Conservation (phyloP, 2,888 invertebrate species). For the Lithophane semibrunnea region DNA sequence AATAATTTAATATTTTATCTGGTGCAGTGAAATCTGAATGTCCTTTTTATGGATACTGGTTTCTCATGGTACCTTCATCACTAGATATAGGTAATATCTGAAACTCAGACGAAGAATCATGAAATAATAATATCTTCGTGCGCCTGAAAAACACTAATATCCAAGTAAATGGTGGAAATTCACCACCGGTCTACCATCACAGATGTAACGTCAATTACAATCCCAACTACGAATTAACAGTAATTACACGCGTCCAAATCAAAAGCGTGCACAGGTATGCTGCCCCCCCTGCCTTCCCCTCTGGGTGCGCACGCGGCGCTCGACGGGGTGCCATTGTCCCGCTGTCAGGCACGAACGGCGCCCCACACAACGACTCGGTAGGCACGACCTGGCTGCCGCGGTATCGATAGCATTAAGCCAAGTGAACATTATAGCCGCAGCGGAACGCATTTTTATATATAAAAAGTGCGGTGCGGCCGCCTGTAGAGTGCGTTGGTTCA, state of each 20-base stretch:
- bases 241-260: slow-evolving; percentile 50
- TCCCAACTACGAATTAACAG: slow-evolving; percentile 48
- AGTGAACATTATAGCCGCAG: background rate
- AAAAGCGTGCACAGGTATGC: slow-evolving; percentile 50
- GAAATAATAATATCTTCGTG: background rate
- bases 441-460: too few species aligned
- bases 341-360: slow-evolving; percentile 79
- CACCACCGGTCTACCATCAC: background rate
- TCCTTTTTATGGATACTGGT: background rate
- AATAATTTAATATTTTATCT: slow-evolving; percentile 34
- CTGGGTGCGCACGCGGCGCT: slow-evolving; percentile 68
- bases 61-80: too few species aligned
- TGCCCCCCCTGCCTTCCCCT: slow-evolving; percentile 19
- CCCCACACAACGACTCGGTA: slow-evolving; percentile 78
- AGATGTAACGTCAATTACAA: slow-evolving; percentile 21
- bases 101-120: background rate
- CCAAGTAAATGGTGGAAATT: background rate
- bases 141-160: background rate
- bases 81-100: too few species aligned
- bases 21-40: slow-evolving; percentile 5
- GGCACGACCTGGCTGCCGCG: slow-evolving; percentile 1
- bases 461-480: background rate
- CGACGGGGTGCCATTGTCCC: slow-evolving; percentile 86
- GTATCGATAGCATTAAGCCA: slow-evolving; percentile 52
- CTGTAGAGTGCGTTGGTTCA: background rate